Percentiles rank a stretch among this genome's conserved stretches.
Conservation (phyloP, 2,888 invertebrate genomes). For the Brenthis hecate region DNA sequence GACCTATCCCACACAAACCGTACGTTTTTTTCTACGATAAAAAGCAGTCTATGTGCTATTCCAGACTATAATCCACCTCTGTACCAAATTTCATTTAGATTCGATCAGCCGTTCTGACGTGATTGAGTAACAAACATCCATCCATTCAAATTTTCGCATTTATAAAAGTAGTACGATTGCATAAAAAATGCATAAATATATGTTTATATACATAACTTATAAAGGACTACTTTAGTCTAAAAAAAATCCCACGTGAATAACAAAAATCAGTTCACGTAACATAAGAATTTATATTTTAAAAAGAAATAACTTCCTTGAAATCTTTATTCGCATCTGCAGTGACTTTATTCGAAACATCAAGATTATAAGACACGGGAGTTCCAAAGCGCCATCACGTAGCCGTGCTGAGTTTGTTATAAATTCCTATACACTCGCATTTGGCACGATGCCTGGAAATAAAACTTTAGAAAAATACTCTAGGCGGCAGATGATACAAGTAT, state of each 20-base stretch:
- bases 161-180: no score
- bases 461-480: slow-evolving; percentile 30
- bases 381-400: slow-evolving; percentile 31
- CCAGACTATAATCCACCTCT: no score
- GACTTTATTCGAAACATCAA: slow-evolving; percentile 13
- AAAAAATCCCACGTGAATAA: not conserved
- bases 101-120: no score
- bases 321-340: slow-evolving; percentile 15
- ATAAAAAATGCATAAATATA: no score
- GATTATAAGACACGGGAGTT: slow-evolving; percentile 21
- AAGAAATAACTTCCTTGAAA: slow-evolving; percentile 1
- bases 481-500: slow-evolving; percentile 13
- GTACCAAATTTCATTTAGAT: no score
- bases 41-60: no score
- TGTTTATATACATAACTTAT: no score
- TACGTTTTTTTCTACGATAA: no score
- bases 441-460: slow-evolving; percentile 33
- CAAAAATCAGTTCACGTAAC: not conserved
- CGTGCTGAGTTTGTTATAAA: slow-evolving; percentile 34
- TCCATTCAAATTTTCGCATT: no score
- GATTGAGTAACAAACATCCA: no score
- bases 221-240: not conserved
- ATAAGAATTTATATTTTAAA: slow-evolving; percentile 6
- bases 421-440: slow-evolving; percentile 32
- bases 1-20: no score